These are phyloP conservation scores for Willowsia nigromaculata DNA, from an alignment of 2,888 invertebrate genomes.

Conservation along the genomic window DNA sequence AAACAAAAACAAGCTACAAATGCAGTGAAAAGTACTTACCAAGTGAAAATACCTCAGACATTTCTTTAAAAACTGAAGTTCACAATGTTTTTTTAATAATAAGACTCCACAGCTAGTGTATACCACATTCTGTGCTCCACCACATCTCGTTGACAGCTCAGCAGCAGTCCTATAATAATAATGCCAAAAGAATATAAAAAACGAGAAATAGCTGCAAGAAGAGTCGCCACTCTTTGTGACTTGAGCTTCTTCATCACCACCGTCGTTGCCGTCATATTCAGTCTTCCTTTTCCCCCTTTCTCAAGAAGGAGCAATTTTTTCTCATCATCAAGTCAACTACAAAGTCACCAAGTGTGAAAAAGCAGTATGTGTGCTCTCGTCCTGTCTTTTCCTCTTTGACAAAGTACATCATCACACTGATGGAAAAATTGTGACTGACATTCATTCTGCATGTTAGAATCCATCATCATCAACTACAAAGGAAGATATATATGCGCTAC, in stretches of 20 bases:
- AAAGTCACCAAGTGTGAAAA: constrained; percentile 59
- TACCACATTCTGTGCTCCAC: constrained; percentile 27
- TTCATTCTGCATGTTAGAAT: constrained; percentile 7
- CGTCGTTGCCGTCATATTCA: background rate
- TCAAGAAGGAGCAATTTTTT: constrained; percentile 3
- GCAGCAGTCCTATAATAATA: constrained; percentile 40
- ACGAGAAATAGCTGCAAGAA: background rate
- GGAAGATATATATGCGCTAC: background rate
- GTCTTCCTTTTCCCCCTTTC: constrained; percentile 2
- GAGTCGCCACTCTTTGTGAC: background rate
- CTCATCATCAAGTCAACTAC: constrained; percentile 1
- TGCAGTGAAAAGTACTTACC: constrained; percentile 34
- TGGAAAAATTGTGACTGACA: constrained; percentile 38
- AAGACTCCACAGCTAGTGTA: constrained; percentile 35
- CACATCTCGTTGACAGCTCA: constrained; percentile 58
- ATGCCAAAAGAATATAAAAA: background rate
- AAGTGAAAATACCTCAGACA: constrained; percentile 19
- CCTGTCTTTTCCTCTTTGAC: too few species aligned
- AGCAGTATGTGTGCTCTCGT: constrained; percentile 36
- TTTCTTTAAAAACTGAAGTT: too few species aligned
- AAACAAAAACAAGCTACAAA: constrained; percentile 1
- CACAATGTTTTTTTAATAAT: too few species aligned
- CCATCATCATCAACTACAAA: background rate
- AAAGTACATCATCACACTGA: constrained; percentile 60
- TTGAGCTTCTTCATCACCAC: background rate